Evolutionary conservation across 2,888 invertebrate genomes (phyloP).

Genomic region (Campoplex nolae): DNA sequence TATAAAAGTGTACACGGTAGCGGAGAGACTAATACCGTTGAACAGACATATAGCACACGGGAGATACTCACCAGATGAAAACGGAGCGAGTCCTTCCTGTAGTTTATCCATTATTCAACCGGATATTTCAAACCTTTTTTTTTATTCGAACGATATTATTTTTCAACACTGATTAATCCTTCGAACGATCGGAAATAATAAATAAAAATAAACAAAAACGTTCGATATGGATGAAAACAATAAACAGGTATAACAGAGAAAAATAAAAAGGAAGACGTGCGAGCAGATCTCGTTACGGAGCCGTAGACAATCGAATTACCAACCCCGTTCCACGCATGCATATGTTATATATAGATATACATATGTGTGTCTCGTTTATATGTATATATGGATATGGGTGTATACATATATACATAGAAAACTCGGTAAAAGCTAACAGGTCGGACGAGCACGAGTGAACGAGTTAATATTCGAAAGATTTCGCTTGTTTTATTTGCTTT

Average conservation of each 20-base stretch:
- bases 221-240: slow-evolving; percentile 26
- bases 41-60: slow-evolving; percentile 27
- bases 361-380: slow-evolving; percentile 7
- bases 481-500: background rate
- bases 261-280: slow-evolving; percentile 2
- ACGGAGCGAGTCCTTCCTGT: slow-evolving; percentile 80
- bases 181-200: slow-evolving; percentile 30
- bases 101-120: slow-evolving; percentile 79
- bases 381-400: background rate
- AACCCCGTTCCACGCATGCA: slow-evolving; percentile 45
- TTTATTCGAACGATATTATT: background rate
- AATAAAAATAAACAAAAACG: slow-evolving; percentile 39
- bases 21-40: slow-evolving; percentile 54
- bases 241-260: slow-evolving; percentile 33
- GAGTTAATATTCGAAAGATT: slow-evolving; percentile 23
- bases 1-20: background rate
- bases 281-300: slow-evolving; percentile 50
- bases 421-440: slow-evolving; percentile 45
- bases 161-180: slow-evolving; percentile 30
- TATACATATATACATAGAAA: slow-evolving; percentile 24
- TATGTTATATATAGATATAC: slow-evolving; percentile 36
- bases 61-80: slow-evolving; percentile 81
- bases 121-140: slow-evolving; percentile 12
- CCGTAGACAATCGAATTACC: slow-evolving; percentile 58
- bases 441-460: slow-evolving; percentile 36